phyloP scores from a whole-genome alignment of 2,797 vertebrate genomes.

The Novumbra hubbsi region DNA sequence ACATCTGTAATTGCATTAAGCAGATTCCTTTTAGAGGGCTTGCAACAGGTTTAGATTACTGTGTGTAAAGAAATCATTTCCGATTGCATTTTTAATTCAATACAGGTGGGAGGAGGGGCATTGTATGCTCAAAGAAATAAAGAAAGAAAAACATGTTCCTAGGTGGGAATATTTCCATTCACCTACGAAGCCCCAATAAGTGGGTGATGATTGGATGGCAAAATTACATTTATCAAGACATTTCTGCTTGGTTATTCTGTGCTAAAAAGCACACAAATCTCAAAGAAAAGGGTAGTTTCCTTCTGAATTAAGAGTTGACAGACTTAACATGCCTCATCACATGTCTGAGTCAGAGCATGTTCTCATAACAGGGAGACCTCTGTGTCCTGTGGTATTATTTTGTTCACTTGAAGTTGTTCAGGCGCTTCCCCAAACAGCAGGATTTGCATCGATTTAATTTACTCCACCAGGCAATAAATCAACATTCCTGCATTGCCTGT shows the following conservation, averaged over 20 bases:
- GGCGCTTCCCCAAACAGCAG: background rate
- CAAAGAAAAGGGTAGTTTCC: background rate
- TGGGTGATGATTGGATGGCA: background rate
- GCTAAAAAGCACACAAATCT: background rate
- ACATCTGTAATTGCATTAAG: background rate
- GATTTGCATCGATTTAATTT: conserved; percentile 23
- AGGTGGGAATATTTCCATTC: background rate
- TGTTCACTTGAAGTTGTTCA: background rate
- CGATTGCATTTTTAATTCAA: background rate
- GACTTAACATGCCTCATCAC: background rate
- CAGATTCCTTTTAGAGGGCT: background rate
- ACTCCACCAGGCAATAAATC: conserved; percentile 20
- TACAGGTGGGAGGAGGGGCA: background rate
- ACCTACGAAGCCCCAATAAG: background rate
- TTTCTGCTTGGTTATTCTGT: background rate
- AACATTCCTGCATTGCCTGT: background rate
- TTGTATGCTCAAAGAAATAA: background rate
- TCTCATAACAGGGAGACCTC: background rate
- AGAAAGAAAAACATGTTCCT: background rate
- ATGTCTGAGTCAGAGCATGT: background rate
- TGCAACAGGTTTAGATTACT: background rate
- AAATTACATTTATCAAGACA: background rate
- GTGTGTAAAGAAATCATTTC: background rate
- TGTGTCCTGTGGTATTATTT: background rate
- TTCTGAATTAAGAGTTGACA: background rate